These are phyloP conservation scores for Ptycholaimellus sp. DNA, from an alignment of 2,888 invertebrate genomes.

Conservation along the genomic window DNA sequence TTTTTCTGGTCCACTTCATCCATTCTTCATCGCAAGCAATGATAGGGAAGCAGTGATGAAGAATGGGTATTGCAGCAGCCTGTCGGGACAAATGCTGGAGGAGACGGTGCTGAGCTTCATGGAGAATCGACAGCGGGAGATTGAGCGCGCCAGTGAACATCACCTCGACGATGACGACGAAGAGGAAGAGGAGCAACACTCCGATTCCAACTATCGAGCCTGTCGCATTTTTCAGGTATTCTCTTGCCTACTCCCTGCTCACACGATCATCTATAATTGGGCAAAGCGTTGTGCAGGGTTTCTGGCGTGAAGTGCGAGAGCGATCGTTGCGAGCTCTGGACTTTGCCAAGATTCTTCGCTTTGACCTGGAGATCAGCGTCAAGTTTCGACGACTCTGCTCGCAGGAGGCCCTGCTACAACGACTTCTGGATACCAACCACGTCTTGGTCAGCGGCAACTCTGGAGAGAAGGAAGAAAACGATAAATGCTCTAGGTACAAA, in stretches of 20 bases:
- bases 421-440: constrained; percentile 28
- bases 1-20: constrained; percentile 45
- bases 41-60: too few species aligned
- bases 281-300: constrained; percentile 26
- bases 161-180: too few species aligned
- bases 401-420: constrained; percentile 32
- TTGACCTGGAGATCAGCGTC: constrained; percentile 39
- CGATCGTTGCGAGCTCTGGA: constrained; percentile 51
- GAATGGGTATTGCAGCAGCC: too few species aligned
- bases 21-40: too few species aligned
- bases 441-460: constrained; percentile 24
- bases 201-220: too few species aligned
- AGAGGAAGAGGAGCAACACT: too few species aligned
- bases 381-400: constrained; percentile 27
- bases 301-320: constrained; percentile 52
- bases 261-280: not conserved
- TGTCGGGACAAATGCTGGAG: too few species aligned
- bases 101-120: too few species aligned
- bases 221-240: too few species aligned
- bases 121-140: too few species aligned
- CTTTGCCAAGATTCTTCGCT: constrained; percentile 50
- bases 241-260: too few species aligned
- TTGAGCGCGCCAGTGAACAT: too few species aligned
- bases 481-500: not conserved
- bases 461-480: not conserved